phyloP scores from a whole-genome alignment of 2,888 invertebrate species.

The Apoda limacodes region DNA sequence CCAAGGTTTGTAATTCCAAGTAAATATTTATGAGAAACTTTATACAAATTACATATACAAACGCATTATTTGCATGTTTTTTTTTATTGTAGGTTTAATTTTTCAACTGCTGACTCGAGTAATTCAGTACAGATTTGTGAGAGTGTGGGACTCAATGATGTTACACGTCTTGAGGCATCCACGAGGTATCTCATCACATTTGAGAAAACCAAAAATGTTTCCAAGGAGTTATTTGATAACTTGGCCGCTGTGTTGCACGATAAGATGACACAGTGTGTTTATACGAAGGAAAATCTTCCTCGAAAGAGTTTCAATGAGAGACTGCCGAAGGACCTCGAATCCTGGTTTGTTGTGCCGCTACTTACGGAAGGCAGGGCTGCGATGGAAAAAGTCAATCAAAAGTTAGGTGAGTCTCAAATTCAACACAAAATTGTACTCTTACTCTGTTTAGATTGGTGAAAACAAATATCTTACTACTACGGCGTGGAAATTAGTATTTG shows the following conservation, averaged over 20 bases:
- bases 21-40: too few species aligned
- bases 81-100: slow-evolving; percentile 85
- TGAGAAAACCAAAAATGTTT: slow-evolving; percentile 36
- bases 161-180: slow-evolving; percentile 86
- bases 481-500: too few species aligned
- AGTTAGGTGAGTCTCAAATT: slow-evolving; percentile 70
- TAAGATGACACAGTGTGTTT: slow-evolving; percentile 93
- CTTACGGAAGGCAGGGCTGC: slow-evolving; percentile 80
- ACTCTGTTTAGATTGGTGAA: too few species aligned
- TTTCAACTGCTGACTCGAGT: slow-evolving; percentile 95
- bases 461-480: too few species aligned
- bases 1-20: slow-evolving; percentile 74
- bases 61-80: not conserved
- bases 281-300: slow-evolving; percentile 74
- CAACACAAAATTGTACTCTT: too few species aligned
- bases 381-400: slow-evolving; percentile 82
- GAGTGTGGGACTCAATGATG: slow-evolving; percentile 80
- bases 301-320: slow-evolving; percentile 76
- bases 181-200: slow-evolving; percentile 79
- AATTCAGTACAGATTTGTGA: slow-evolving; percentile 96
- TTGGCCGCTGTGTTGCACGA: slow-evolving; percentile 81
- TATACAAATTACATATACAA: not conserved
- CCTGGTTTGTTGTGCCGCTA: slow-evolving; percentile 89
- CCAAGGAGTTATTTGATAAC: slow-evolving; percentile 42
- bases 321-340: slow-evolving; percentile 71